Evolutionary conservation across 2,888 invertebrate genomes (phyloP).

Genomic region (Diogma glabrata): DNA sequence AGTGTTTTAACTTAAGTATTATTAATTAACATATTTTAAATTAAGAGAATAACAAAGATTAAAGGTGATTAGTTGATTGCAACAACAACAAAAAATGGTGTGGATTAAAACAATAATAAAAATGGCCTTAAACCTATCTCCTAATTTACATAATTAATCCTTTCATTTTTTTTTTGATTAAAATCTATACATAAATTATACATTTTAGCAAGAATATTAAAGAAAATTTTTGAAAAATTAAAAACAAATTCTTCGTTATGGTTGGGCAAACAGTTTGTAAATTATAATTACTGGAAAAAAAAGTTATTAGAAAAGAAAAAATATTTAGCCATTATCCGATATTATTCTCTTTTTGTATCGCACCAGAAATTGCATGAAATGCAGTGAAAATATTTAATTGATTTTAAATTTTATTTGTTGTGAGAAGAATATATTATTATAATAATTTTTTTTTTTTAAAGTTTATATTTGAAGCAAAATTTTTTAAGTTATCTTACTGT

Average conservation of each 20-base stretch:
- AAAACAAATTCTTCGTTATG: constrained; percentile 7
- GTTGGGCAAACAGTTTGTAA: neutral
- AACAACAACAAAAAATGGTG: too few relatives aligned
- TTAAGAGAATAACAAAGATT: too few relatives aligned
- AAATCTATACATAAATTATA: too few relatives aligned
- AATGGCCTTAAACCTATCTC: too few relatives aligned
- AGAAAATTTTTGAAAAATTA: too few relatives aligned
- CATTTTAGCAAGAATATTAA: too few relatives aligned
- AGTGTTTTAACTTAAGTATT: too few relatives aligned
- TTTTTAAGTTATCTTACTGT: neutral
- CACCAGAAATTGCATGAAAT: constrained; percentile 10
- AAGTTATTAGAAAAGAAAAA: neutral
- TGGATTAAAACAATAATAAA: too few relatives aligned
- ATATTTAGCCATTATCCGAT: neutral
- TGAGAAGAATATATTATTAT: neutral
- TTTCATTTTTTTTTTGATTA: too few relatives aligned
- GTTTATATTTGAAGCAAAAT: neutral
- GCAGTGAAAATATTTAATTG: neutral
- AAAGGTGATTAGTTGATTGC: too few relatives aligned
- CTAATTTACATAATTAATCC: too few relatives aligned
- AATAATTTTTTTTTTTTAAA: neutral
- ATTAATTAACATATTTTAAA: too few relatives aligned
- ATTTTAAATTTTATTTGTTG: neutral
- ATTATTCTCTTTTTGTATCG: neutral
- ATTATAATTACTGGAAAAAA: neutral